Conservation (phyloP, 2,888 invertebrate genomes). For the Tryphoninae sp. region DNA sequence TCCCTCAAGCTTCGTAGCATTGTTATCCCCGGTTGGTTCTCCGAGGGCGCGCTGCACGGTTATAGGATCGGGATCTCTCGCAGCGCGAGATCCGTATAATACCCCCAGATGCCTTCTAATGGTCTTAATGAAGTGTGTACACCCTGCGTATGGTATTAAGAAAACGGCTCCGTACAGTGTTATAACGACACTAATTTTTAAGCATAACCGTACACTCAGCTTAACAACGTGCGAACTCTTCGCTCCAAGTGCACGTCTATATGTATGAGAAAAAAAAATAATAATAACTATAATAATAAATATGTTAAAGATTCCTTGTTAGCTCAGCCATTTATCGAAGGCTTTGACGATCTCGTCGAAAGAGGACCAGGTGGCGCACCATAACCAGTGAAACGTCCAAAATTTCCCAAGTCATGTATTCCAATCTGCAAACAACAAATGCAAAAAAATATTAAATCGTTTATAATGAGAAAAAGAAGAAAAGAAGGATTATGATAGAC, state of each 20-base stretch:
- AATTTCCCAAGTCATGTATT: not conserved
- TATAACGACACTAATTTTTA: constrained; percentile 80
- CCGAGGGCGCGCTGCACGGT: constrained; percentile 31
- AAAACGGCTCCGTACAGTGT: constrained; percentile 63
- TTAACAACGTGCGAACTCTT: constrained; percentile 80
- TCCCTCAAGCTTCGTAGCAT: constrained; percentile 39
- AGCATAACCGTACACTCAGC: constrained; percentile 80
- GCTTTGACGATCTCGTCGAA: constrained; percentile 36
- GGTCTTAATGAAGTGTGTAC: constrained; percentile 81
- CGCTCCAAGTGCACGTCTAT: not conserved
- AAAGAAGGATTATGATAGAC: not conserved
- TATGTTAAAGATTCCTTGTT: constrained; percentile 28
- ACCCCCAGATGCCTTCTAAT: constrained; percentile 77
- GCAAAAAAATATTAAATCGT: not conserved
- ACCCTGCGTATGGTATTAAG: constrained; percentile 72
- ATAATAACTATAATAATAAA: constrained; percentile 20
- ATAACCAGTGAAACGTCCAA: constrained; percentile 30
- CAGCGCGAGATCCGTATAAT: constrained; percentile 68
- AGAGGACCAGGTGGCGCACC: constrained; percentile 19
- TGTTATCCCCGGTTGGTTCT: constrained; percentile 39
- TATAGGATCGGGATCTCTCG: constrained; percentile 58
- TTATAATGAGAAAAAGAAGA: not conserved
- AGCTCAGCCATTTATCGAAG: constrained; percentile 21
- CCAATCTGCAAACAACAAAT: not conserved
- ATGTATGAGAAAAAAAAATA: constrained; percentile 21